These are phyloP conservation scores for Amorpha juglandis DNA, from an alignment of 2,888 invertebrate species.

Conservation along the genomic window DNA sequence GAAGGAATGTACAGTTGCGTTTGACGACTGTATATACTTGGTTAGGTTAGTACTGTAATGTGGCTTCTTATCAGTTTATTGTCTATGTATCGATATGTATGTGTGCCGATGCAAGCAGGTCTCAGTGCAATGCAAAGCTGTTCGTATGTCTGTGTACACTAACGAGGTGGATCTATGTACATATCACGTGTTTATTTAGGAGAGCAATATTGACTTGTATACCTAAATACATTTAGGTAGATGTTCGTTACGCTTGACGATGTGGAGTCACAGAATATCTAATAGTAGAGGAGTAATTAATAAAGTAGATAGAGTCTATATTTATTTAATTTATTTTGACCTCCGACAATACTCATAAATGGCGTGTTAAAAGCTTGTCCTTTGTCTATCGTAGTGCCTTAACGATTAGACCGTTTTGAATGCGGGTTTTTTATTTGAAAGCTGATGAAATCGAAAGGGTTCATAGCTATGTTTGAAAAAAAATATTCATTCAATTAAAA, in stretches of 20 bases:
- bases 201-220: slow-evolving; percentile 32
- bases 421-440: too few species aligned
- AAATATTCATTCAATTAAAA: too few species aligned
- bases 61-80: neutral
- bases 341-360: too few species aligned
- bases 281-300: too few species aligned
- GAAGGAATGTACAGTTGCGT: neutral
- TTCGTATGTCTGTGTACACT: slow-evolving; percentile 42
- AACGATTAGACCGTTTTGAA: too few species aligned
- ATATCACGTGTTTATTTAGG: slow-evolving; percentile 29
- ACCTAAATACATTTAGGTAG: slow-evolving; percentile 9
- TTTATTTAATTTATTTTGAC: too few species aligned
- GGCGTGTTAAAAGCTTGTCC: too few species aligned
- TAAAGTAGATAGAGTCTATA: too few species aligned
- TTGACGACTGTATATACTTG: too few species aligned
- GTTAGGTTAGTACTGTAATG: neutral
- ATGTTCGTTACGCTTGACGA: neutral
- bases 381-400: too few species aligned
- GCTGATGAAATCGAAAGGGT: too few species aligned
- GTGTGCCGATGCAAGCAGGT: slow-evolving; percentile 29
- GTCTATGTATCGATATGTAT: neutral
- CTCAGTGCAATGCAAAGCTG: slow-evolving; percentile 27
- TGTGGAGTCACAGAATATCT: neutral
- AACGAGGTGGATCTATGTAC: slow-evolving; percentile 48
- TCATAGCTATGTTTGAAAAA: too few species aligned